Evolutionary conservation across 2,888 invertebrate species (phyloP), one percentile per base, ranked within the genome.

Genomic region (Ichneumon xanthorius): DNA sequence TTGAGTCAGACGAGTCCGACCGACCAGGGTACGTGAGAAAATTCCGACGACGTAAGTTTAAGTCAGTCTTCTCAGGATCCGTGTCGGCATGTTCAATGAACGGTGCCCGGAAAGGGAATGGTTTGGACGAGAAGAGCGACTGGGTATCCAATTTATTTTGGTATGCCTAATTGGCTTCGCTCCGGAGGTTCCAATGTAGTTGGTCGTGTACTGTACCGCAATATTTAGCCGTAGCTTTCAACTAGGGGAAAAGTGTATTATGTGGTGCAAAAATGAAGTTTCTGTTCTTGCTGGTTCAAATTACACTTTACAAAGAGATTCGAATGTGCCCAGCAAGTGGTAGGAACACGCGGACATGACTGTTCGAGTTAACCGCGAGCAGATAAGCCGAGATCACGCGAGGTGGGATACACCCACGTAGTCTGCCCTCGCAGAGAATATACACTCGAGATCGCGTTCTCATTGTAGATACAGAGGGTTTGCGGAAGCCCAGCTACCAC

Each of bases 401-500:
- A 79, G 79, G 53, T 79, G 73, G 75, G 63, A 53, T 68, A 26
- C 40, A 70, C 48, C 26, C 68, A 45, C 19, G 37, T 61, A 48
- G 61, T 61, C 26, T 61, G n/a, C 16, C 14, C 33, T 48, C n/a
- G 61, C 30, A 22, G 26, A 26, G 73, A 73, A 73, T 73, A 73
- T 45, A 61, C 33, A 61, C 48, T 68, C 78, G 40, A 68, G 53
- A 79, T 33, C 50, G 48, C 40, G 16, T 16, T 14, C 48, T 79
- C 30, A 40, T 79, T 71, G 70, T 63, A 48, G 70, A 61, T 30
- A 50, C 61, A 58, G 70, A 45, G 78, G 78, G 82, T 86, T 84
- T 86, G 84, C 81, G 33, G 33, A 85, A 82, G 77, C 72, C 76
- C 75, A 81, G 81, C 73, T 82, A 85, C 85, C 87, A 87, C 71